Conservation (phyloP, 2,888 invertebrate genomes). For the Coelinius sp. region DNA sequence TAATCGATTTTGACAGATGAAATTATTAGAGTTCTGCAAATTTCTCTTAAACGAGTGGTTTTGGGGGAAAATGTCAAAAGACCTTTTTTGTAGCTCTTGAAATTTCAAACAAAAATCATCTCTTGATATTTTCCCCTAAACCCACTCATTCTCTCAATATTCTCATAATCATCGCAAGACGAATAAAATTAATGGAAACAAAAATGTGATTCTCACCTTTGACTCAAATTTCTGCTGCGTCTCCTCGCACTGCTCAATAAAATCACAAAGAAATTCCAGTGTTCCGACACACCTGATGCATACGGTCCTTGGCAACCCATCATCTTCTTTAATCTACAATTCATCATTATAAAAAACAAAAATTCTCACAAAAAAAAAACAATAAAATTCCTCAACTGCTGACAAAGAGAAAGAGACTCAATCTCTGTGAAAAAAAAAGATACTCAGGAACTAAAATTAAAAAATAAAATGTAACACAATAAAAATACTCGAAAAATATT, state of each 20-base stretch:
- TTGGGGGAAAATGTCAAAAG: too few species aligned
- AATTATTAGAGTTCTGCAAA: too few species aligned
- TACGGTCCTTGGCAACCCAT: constrained; percentile 56
- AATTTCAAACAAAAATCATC: too few species aligned
- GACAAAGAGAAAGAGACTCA: constrained; percentile 21
- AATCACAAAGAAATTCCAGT: constrained; percentile 61
- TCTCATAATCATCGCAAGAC: too few species aligned
- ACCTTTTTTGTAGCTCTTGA: too few species aligned
- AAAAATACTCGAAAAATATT: constrained; percentile 47
- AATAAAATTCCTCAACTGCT: neutral
- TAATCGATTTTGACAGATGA: neutral
- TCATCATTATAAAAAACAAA: neutral
- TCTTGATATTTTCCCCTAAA: too few species aligned
- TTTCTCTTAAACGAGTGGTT: too few species aligned
- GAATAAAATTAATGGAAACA: neutral
- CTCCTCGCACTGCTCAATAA: constrained; percentile 56
- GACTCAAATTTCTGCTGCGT: constrained; percentile 51
- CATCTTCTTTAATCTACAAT: constrained; percentile 58
- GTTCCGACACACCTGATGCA: constrained; percentile 59
- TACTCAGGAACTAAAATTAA: neutral
- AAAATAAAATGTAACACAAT: neutral
- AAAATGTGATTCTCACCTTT: constrained; percentile 37
- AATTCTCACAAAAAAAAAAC: neutral
- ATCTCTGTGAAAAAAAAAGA: constrained; percentile 5
- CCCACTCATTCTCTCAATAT: too few species aligned